Evolutionary conservation across 92 coral and sea anemone genomes (phyloP), one percentile per base, ranked within the genome.

Genomic region (Zoanthus sociatus): DNA sequence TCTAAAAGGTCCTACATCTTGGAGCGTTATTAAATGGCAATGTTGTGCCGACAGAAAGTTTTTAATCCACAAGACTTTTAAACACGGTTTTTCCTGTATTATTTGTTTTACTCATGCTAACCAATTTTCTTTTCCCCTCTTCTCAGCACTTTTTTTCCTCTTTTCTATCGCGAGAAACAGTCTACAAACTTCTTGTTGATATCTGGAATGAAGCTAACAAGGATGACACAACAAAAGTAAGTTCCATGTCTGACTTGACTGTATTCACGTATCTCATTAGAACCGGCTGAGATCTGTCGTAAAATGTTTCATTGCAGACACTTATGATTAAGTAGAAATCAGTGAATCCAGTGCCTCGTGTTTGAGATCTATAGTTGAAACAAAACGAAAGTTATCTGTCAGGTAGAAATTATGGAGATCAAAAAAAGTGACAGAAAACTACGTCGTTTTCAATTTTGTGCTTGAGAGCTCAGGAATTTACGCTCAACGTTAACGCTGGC

Each of bases 71-170:
- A 3, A 13, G 15, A 13, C 16, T 13, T 12, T 58, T 58, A 13
- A 14, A 18, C 64, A 15, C 7, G 64, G 5, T 14, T 58, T 58
- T 58, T 12, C 15, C 64, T 14, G 16, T 58, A 58, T 1, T 12
- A 58, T 37, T 37, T 37, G 42, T 37, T 37, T 37, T 37, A 37
- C 4, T 37, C 15, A 1, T 1, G 17, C 1, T 20, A 69, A 18
- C 17, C 56, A 6, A 51, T 71, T 17, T 26, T 63, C 76, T 13
- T 11, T 58, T 70, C 6, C 56, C 17, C 54, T 51, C 55, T 11
- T 70, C 76, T 17, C 93, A 97, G 99, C 98, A 97, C 77, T 93
- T 97, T 88, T 95, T 97, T 77, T 97, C 98, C 4, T 97, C 99
- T 68, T 97, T 97, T 78, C 86, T 97, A 66, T 93, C 98, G 21